Conservation (phyloP, 2,797 vertebrate species). For the Phaenicophaeus curvirostris region DNA sequence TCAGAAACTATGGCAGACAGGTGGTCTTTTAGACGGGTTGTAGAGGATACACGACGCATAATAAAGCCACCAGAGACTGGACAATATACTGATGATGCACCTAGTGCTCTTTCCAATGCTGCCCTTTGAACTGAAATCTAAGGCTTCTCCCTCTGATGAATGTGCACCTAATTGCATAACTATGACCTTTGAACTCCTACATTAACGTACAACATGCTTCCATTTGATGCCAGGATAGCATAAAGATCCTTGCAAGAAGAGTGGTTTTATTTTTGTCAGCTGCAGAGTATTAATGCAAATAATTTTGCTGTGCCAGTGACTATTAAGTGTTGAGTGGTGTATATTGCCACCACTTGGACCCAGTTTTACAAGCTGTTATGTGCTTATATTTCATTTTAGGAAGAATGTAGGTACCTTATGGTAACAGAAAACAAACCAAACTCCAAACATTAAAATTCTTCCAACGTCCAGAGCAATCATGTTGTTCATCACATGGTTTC, state of each 20-base stretch:
- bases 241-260: background rate
- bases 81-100: background rate
- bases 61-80: slow-evolving; percentile 58
- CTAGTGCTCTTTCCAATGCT: slow-evolving; percentile 1
- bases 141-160: background rate
- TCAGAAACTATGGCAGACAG: slow-evolving; percentile 51
- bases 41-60: slow-evolving; percentile 16
- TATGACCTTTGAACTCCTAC: background rate
- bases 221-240: background rate
- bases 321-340: background rate
- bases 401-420: background rate
- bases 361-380: background rate
- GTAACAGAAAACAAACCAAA: background rate
- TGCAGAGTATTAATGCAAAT: background rate
- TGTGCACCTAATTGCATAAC: background rate
- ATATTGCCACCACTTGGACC: background rate
- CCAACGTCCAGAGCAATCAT: background rate
- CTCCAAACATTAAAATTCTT: background rate
- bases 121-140: slow-evolving; percentile 9
- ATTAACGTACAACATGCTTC: background rate
- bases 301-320: background rate
- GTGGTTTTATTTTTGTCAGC: background rate
- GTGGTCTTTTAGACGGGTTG: slow-evolving; percentile 34
- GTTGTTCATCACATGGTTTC: background rate
- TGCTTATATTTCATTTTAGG: background rate